Evolutionary conservation across 2,888 invertebrate genomes (phyloP).

Genomic region (Dynastes grantii): DNA sequence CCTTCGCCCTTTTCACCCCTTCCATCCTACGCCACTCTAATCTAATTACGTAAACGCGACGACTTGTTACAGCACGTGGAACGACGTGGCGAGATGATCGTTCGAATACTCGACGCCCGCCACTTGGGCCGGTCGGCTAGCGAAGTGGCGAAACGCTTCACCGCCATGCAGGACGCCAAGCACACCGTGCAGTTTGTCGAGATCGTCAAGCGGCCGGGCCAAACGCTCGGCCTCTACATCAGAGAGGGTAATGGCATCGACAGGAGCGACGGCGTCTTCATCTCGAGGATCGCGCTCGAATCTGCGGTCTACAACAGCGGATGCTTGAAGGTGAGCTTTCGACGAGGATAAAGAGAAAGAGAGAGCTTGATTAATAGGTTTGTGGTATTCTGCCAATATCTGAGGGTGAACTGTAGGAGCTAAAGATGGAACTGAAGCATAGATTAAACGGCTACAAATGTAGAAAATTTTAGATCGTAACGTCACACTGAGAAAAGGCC

Average conservation of each 20-base stretch:
- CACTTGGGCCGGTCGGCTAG: conserved; percentile 90
- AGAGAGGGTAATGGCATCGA: conserved; percentile 99
- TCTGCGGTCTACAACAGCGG: conserved; percentile 98
- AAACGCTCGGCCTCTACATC: conserved; percentile 97
- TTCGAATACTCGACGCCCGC: conserved; percentile 90
- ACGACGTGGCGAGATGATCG: conserved; percentile 95
- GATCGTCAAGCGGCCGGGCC: conserved; percentile 98
- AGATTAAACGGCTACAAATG: no score
- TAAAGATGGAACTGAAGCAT: no score
- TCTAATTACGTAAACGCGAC: conserved; percentile 12
- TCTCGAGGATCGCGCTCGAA: conserved; percentile 95
- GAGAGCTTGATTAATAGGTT: background rate
- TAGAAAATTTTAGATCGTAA: no score
- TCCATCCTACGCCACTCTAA: background rate
- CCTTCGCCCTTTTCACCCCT: background rate
- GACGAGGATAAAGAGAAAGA: background rate
- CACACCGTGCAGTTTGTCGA: conserved; percentile 91
- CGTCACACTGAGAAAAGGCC: no score
- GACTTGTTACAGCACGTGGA: conserved; percentile 77
- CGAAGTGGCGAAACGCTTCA: conserved; percentile 90
- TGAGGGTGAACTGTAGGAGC: no score
- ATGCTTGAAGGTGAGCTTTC: conserved; percentile 82
- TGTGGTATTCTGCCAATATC: background rate
- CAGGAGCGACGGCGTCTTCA: conserved; percentile 96
- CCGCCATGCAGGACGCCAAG: conserved; percentile 81